These are phyloP conservation scores for Bradynema listronoti DNA, from an alignment of 1,140 invertebrate genomes.

Conservation along the genomic window DNA sequence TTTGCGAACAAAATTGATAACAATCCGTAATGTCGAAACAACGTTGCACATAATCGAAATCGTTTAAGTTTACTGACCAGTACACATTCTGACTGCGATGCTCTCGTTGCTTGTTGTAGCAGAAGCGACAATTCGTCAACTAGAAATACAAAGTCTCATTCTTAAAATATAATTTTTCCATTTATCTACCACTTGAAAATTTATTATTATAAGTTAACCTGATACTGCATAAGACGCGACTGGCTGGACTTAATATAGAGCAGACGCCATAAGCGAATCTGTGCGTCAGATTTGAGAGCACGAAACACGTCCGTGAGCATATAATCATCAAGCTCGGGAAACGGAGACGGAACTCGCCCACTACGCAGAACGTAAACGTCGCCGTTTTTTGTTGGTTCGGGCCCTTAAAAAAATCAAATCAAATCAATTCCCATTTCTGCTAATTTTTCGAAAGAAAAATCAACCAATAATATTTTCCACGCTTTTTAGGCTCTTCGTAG, in stretches of 20 bases:
- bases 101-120: slow-evolving; percentile 9
- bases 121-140: slow-evolving; percentile 1
- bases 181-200: neutral
- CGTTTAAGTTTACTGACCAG: neutral
- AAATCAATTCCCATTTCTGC: too few relatives aligned
- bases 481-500: too few relatives aligned
- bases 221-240: slow-evolving; percentile 1
- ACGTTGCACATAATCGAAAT: neutral
- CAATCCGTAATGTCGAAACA: too few relatives aligned
- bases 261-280: neutral
- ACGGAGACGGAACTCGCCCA: neutral
- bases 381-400: neutral
- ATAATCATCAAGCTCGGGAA: neutral
- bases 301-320: slow-evolving; percentile 5
- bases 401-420: neutral
- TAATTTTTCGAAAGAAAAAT: too few relatives aligned
- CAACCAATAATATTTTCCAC: too few relatives aligned
- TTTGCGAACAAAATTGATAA: too few relatives aligned
- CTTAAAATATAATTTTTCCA: neutral
- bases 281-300: neutral
- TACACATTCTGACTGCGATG: slow-evolving; percentile 8
- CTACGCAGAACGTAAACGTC: slow-evolving; percentile 1
- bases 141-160: neutral
- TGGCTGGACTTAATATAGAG: neutral
- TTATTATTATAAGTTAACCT: neutral